Evolutionary conservation across 1,140 invertebrate species (phyloP).

Genomic region (Lineus longissimus): DNA sequence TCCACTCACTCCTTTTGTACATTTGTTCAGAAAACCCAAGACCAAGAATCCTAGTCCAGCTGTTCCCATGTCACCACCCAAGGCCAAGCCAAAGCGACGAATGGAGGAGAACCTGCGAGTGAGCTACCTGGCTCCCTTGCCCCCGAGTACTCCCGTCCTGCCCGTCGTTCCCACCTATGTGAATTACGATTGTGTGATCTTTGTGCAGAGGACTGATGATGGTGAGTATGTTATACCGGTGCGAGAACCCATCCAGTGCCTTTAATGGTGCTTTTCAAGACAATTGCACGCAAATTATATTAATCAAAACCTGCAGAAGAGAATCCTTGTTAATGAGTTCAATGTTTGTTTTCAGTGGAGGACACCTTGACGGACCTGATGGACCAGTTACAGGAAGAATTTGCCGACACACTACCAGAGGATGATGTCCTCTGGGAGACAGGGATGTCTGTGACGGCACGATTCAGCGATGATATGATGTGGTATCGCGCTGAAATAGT

Average conservation of each 20-base stretch:
- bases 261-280: too few species aligned
- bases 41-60: too few species aligned
- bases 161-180: neutral
- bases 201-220: neutral
- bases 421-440: constrained; percentile 1
- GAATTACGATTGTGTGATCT: neutral
- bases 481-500: neutral
- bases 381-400: neutral
- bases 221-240: neutral
- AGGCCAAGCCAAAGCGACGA: neutral
- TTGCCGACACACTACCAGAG: neutral
- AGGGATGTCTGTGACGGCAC: neutral
- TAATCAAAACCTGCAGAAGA: too few species aligned
- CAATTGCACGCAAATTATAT: too few species aligned
- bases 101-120: neutral
- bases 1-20: too few species aligned
- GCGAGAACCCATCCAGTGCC: too few species aligned
- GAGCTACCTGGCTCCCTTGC: neutral
- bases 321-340: too few species aligned
- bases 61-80: too few species aligned
- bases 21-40: too few species aligned
- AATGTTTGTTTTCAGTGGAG: neutral
- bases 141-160: neutral
- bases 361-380: neutral
- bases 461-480: neutral